phyloP scores from a whole-genome alignment of 2,797 vertebrate species.

The Phaenicophaeus curvirostris region DNA sequence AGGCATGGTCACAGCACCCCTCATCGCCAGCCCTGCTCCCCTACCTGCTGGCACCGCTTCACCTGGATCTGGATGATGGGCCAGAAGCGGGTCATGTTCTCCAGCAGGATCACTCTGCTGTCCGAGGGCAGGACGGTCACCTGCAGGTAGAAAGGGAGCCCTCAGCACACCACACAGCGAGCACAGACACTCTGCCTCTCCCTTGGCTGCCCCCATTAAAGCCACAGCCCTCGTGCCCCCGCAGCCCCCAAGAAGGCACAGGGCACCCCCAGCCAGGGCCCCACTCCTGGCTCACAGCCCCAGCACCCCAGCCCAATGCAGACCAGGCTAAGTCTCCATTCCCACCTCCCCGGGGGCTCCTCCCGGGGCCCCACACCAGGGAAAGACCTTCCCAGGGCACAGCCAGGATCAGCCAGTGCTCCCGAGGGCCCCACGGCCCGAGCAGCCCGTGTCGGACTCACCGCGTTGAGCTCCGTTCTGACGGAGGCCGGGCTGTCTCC shows the following conservation, averaged over 20 bases:
- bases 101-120: constrained; percentile 87
- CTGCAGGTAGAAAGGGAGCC: constrained; percentile 58
- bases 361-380: accelerated
- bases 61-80: constrained; percentile 90
- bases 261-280: not conserved
- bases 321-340: not conserved
- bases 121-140: constrained; percentile 87
- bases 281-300: not conserved
- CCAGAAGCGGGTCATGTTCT: constrained; percentile 93
- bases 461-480: constrained; percentile 89
- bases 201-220: not conserved
- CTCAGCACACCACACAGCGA: accelerated
- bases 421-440: accelerated
- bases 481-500: constrained; percentile 85
- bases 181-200: accelerated
- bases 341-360: not conserved
- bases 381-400: not conserved
- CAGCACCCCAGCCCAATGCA: not conserved
- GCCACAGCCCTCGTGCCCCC: not conserved
- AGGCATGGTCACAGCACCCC: accelerated
- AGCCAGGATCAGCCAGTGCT: not conserved
- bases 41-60: constrained; percentile 95
- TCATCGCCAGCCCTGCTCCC: not conserved
- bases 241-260: not conserved
- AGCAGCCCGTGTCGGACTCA: constrained; percentile 60